Base-by-base conservation (phyloP, 2,888 invertebrate species). In the Dioctria rufipes region DNA sequence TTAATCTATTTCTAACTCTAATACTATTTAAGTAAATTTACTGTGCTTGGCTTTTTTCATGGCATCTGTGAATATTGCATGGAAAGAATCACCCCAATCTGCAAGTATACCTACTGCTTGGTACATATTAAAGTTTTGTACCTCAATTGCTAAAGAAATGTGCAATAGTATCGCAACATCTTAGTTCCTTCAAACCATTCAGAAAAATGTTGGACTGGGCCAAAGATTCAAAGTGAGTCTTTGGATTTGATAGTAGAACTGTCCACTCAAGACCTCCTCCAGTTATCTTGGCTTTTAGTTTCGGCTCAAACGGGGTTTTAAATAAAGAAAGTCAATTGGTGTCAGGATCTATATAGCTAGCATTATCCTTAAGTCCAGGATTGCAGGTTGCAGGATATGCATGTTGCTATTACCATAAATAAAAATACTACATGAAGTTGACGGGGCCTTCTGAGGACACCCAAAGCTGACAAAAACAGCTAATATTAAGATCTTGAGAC, bases 21-120 rank as follows among this genome's bases (percentile, higher is more conserved):
- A 94, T 91, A 3, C 93, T 94, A 85, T 93, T 92, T 51, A 94
- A 87, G 82, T 90, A 90, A 5, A 94, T 93, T 86, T 93, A 79
- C 91, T 91, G 86, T 93, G 92, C 25, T 90, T 89, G 40, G 93
- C 91, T 87, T 94, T 94, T 82, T 91, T 88, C 91, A 94, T 92
- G 66, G 92, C 92, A 83, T 88, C 93, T 0, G 93, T 93, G 85
- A 94, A 94, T 94, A 94, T 94, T 75, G 94, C 94, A 83, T 93
- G 90, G 87, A 94, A 94, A 85, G 94, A 94, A 85, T 93, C 93
- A 85, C 93, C 93, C 85, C 93, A 93, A 43, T 94, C 92, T 3
- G 94, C 93, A 81, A 94, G 88, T n/a, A n/a, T n/a, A n/a, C n/a
- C n/a, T 2, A 94, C 93, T 0, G 92, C 93, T 82, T 93, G 91